Base-by-base conservation (phyloP, 2,797 vertebrate species). In the Propithecus deckenii region DNA sequence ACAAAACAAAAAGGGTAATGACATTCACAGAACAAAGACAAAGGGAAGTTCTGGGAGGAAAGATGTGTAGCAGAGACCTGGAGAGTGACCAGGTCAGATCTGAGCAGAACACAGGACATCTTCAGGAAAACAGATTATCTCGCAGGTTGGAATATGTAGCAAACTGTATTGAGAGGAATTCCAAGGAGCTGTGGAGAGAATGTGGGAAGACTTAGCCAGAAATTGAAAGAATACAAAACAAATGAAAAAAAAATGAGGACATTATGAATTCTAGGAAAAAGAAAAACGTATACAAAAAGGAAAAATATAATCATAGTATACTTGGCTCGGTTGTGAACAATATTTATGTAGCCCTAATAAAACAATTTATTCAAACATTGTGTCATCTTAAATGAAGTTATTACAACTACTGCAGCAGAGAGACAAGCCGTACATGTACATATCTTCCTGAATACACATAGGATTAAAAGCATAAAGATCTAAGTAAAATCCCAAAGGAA, bases 221-320 rank as follows among this genome's bases (percentile, higher is more conserved):
- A 65, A 96, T 57, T 93, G 74, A 93, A 95, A 91, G 55, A 89
- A 75, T 22, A 95, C 38, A 94, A 81, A 90, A 71, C 76, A 78
- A 88, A 74, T 59, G 25, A 35, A 65, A 32, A 32, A 67, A 75
- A 76, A 81, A 83, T 2, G 35, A 90, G 23, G 43, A 88, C 57
- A 91, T 17, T 11, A n/a, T 76, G 80, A 95, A 97, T 52, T 65
- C 52, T 1, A 59, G 61, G 65, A 61, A 94, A 96, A 94, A 84
- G 1, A 46, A 28, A 57, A 92, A 74, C 80, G 61, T 38, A 65
- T 3, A 32, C 30, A 55, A 72, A 83, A 32, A 87, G 52, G 85
- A 81, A 52, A 89, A 89, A 65, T 23, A 32, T 20, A 88, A 52
- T 79, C 80, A 71, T 1, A 65, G 63, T 30, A n/a, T 18, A 61